A percentile compares a stretch with the other conserved stretches of the same genome.
These are phyloP conservation scores for Stomorhina lunata DNA, from an alignment of 2,888 invertebrate species.

Conservation along the genomic window DNA sequence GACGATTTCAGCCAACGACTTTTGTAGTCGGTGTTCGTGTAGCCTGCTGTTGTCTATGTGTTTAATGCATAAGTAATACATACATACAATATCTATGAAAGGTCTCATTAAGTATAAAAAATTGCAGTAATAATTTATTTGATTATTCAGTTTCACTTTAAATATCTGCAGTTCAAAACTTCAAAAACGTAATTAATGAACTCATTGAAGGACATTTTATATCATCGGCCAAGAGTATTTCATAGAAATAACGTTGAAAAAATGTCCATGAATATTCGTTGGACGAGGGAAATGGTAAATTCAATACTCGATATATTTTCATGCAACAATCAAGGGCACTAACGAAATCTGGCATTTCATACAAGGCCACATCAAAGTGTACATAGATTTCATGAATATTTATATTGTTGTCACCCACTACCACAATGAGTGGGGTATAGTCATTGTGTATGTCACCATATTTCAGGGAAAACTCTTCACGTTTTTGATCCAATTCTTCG, in stretches of 20 bases:
- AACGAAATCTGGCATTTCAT: slow-evolving; percentile 66
- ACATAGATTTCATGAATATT: slow-evolving; percentile 67
- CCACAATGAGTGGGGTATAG: slow-evolving; percentile 63
- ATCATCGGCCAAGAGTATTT: slow-evolving; percentile 58
- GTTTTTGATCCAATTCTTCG: slow-evolving; percentile 62
- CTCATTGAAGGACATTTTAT: slow-evolving; percentile 63
- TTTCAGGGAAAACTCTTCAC: slow-evolving; percentile 61
- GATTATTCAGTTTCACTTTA: neutral
- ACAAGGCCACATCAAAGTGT: slow-evolving; percentile 62
- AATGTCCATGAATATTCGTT: slow-evolving; percentile 67
- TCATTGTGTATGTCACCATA: slow-evolving; percentile 56
- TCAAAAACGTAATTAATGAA: slow-evolving; percentile 60
- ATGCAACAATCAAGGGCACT: slow-evolving; percentile 65
- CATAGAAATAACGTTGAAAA: slow-evolving; percentile 67
- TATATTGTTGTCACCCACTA: slow-evolving; percentile 63
- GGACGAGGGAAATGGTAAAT: slow-evolving; percentile 63
- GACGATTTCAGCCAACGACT: no score
- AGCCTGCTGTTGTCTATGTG: no score
- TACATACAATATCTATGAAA: no score
- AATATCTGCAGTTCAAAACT: slow-evolving; percentile 11
- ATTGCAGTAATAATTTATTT: no score
- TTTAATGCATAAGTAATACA: no score
- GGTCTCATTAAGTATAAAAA: no score
- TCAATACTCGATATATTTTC: slow-evolving; percentile 66
- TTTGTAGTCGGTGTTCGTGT: no score